These are phyloP conservation scores for Brenthis ino DNA, from an alignment of 2,888 invertebrate genomes.

Conservation along the genomic window DNA sequence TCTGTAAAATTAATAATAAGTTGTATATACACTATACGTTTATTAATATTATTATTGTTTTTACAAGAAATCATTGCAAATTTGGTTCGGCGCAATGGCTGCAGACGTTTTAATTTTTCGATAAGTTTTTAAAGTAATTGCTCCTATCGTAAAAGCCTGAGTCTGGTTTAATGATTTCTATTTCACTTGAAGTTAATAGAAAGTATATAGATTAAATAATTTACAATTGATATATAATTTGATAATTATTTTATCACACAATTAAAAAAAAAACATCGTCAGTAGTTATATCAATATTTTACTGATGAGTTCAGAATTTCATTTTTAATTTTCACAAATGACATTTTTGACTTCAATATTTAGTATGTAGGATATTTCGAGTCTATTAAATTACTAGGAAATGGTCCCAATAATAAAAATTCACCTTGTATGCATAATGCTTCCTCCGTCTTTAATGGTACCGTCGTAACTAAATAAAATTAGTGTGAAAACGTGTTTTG, in stretches of 20 bases:
- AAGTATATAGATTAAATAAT: neutral
- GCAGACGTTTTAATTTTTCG: conserved; percentile 22
- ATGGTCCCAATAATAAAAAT: conserved; percentile 8
- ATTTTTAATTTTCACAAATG: neutral
- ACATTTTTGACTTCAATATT: neutral
- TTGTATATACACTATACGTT: no score
- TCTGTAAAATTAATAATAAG: no score
- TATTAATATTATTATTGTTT: no score
- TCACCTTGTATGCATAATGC: conserved; percentile 10
- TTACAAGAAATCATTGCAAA: neutral
- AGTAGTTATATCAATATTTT: no score
- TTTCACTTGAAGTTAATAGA: neutral
- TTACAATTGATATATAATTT: no score
- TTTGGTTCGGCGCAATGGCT: conserved; percentile 5
- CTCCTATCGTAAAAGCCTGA: neutral
- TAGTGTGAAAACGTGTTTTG: conserved; percentile 63
- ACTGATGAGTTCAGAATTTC: neutral
- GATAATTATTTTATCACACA: neutral
- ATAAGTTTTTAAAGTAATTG: conserved; percentile 13
- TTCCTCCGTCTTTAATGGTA: conserved; percentile 5
- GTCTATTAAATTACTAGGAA: conserved; percentile 3
- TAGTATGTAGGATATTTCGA: neutral
- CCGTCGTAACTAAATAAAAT: conserved; percentile 56
- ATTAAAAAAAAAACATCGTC: no score
- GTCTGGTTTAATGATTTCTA: neutral